Evolutionary conservation across 1,140 invertebrate genomes (phyloP), one percentile per base, ranked within the genome.

Genomic region (Gonatopus flavifemur): DNA sequence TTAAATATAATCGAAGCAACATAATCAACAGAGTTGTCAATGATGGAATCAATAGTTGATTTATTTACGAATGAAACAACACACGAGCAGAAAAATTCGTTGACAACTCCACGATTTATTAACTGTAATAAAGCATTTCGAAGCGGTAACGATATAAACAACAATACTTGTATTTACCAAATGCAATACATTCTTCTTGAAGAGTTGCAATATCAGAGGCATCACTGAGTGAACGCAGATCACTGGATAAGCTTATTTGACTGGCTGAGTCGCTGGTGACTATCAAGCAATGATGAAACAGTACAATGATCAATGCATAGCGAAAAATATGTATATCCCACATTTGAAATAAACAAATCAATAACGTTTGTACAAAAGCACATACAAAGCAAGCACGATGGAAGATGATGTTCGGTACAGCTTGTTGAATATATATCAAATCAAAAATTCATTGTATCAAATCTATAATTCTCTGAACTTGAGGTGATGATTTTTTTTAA

Each of bases 241-340:
- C 76, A 61, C 76, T 78, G 68, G 74, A 77, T 74, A 77, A 77
- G 67, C 76, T 78, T 76, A 77, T 75, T 62, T 78, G 76, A 77
- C 75, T 78, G 65, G 73, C 66, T 57, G 76, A 70, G 69, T 78
- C 74, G 51, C 71, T 77, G 75, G 69, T 74, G 64, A 75, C 75
- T 78, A 75, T 66, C 58, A 70, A 77, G 70, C 72, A 67, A 70
- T 74, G 71, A 73, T 72, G 67, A 55, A 42, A 72, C 60, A 62
- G 57, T 64, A 72, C 64, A 76, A 74, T 69, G 65, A 60, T 61
- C 52, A 74, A 66, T 64, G 64, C 59, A 64, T 28, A 67, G 67
- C 63, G 50, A 43, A 68, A 70, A 57, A 70, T 52, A 76, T n/a
- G n/a, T n/a, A 75, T 67, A 62, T 62, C 66, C 55, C 74, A 72